Percentiles rank a stretch among this genome's conserved stretches.
Conservation (phyloP, 1,140 invertebrate genomes). For the Augochlora pura region DNA sequence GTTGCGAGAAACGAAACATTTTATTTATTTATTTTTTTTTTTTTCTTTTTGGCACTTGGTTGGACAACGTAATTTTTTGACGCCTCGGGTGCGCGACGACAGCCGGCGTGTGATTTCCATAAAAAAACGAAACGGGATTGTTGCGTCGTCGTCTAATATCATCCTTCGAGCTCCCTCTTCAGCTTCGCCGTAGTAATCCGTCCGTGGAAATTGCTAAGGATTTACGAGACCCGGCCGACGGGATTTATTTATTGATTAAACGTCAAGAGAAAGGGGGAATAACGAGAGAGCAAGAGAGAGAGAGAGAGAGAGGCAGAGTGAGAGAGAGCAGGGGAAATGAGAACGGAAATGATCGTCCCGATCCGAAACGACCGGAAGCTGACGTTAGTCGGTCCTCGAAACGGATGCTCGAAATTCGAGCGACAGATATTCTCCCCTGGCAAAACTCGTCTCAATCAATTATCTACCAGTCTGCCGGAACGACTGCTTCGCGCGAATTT, state of each 20-base stretch:
- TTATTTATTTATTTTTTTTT: background rate
- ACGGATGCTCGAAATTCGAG: conserved; percentile 46
- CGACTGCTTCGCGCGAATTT: conserved; percentile 7
- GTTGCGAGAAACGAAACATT: conserved; percentile 6
- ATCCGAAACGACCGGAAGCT: conserved; percentile 57
- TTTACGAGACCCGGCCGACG: background rate
- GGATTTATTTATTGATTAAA: background rate
- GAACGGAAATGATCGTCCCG: conserved; percentile 53
- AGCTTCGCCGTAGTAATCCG: background rate
- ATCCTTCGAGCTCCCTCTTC: background rate
- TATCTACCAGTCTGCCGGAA: conserved; percentile 1
- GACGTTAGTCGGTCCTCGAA: conserved; percentile 20
- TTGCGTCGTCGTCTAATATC: background rate
- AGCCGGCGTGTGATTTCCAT: background rate
- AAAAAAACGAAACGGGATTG: background rate
- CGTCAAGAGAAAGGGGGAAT: conserved; percentile 10
- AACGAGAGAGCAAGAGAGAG: background rate
- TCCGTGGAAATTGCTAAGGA: background rate
- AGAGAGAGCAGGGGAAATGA: conserved; percentile 23
- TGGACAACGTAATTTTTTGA: background rate
- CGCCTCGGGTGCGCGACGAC: background rate
- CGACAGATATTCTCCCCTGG: background rate
- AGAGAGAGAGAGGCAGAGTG: background rate
- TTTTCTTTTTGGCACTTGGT: conserved; percentile 39
- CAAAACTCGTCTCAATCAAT: background rate